Evolutionary conservation across 2,797 vertebrate species (phyloP), one percentile per base, ranked within the genome.

Genomic region (Tapirus indicus): DNA sequence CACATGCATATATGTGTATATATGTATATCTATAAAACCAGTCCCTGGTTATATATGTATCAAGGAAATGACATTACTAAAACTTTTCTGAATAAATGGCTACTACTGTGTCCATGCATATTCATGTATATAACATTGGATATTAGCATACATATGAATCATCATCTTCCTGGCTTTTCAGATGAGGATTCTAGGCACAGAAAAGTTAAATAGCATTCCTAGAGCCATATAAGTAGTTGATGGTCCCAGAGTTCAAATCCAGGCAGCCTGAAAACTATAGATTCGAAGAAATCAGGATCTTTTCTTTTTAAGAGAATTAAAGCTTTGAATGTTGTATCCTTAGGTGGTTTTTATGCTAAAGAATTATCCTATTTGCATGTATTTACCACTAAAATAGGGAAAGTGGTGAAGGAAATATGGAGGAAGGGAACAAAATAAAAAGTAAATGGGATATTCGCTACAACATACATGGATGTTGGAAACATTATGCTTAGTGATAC

Each of bases 251-350:
- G 32, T 71, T 94, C 72, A 74, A 69, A 68, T n/a, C 3, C 56
- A 56, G 62, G n/a, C 27, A 2, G 12, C 72, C 64, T 72, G 88
- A 95, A 97, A 95, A 49, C 68, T 38, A 44, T 5, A 21, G 66
- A 96, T 77, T 77, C 64, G 29, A 14, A 41, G 21, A 75, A 77
- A 83, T 52, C 41, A 27, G 14, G 58, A 91, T 44, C 60, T 12
- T 88, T 78, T 82, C 68, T 52, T 52, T 92, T 89, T 66, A 94
- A 96, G 71, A 95, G 79, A 91, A 85, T 9, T 66, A 79, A 94
- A 92, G 79, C 90, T 77, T 94, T 38, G 32, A 82, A 47, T 27
- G 32, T 38, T 66, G 6, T 78, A 11, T 86, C 88, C 77, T 66
- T 86, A 84, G 41, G 69, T 84, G 52, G 21, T 32, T 93, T 91